Conservation (phyloP, 1,140 invertebrate genomes). For the Elymnias hypermnestra region DNA sequence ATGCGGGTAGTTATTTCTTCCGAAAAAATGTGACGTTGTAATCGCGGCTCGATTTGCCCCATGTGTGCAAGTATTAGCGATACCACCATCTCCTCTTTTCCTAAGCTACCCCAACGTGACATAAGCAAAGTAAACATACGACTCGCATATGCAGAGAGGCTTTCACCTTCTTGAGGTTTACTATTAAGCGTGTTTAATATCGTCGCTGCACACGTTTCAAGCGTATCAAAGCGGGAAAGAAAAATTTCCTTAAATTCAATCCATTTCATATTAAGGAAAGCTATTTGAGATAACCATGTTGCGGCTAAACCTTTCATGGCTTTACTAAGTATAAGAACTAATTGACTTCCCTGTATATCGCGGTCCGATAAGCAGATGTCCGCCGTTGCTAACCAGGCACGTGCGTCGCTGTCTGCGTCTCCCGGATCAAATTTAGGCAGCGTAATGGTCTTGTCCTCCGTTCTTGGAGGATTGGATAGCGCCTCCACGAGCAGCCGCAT, state of each 20-base stretch:
- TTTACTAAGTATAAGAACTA: constrained; percentile 18
- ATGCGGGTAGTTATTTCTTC: constrained; percentile 7
- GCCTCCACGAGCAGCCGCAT: too few species aligned
- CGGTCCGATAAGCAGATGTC: constrained; percentile 11
- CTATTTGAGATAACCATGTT: constrained; percentile 20
- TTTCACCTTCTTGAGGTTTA: constrained; percentile 18
- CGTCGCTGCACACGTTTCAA: constrained; percentile 16
- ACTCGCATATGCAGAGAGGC: constrained; percentile 19
- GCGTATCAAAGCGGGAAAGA: constrained; percentile 16
- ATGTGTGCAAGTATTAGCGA: constrained; percentile 15
- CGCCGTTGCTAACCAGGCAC: constrained; percentile 12
- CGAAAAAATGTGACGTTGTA: constrained; percentile 10
- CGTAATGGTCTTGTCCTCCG: too few species aligned
- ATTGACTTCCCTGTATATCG: constrained; percentile 17
- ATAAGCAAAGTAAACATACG: constrained; percentile 17
- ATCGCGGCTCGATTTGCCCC: constrained; percentile 11
- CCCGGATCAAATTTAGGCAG: constrained; percentile 13
- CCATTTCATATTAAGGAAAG: constrained; percentile 14
- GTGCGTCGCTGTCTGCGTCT: constrained; percentile 12
- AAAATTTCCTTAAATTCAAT: constrained; percentile 18
- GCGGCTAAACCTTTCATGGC: constrained; percentile 14
- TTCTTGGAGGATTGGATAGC: too few species aligned
- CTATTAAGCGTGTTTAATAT: constrained; percentile 11
- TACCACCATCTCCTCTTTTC: constrained; percentile 15
- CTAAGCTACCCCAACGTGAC: constrained; percentile 14